Conservation (phyloP, 1,140 invertebrate genomes). For the Marisa cornuarietis region DNA sequence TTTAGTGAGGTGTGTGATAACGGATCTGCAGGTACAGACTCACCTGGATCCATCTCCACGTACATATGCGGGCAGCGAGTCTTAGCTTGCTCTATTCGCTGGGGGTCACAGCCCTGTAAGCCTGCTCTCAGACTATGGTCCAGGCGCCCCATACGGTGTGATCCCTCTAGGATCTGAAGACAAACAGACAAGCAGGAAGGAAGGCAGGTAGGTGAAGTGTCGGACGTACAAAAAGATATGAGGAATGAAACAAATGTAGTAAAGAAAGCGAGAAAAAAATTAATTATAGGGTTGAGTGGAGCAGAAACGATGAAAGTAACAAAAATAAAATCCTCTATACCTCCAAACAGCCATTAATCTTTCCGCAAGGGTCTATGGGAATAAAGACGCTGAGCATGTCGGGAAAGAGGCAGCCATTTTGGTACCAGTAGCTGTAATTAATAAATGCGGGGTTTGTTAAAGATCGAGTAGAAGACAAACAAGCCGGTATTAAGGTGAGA, state of each 20-base stretch:
- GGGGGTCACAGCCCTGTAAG: slow-evolving; percentile 50
- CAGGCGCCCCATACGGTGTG: slow-evolving; percentile 57
- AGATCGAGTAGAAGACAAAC: not conserved
- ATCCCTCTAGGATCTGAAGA: slow-evolving; percentile 49
- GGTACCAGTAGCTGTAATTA: slow-evolving; percentile 61
- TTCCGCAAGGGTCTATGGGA: slow-evolving; percentile 55
- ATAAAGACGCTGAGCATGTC: slow-evolving; percentile 61
- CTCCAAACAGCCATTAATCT: slow-evolving; percentile 61
- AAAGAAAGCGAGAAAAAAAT: not conserved
- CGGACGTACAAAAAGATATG: not conserved
- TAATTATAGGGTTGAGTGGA: not conserved
- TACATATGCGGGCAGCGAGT: slow-evolving; percentile 41
- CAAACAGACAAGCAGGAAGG: not conserved
- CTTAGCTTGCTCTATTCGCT: slow-evolving; percentile 47
- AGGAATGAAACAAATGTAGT: not conserved
- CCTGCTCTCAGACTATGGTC: slow-evolving; percentile 53
- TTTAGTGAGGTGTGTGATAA: too few species aligned
- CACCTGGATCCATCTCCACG: slow-evolving; percentile 58
- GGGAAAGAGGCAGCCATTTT: slow-evolving; percentile 61
- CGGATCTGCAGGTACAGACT: not conserved
- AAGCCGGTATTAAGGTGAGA: not conserved
- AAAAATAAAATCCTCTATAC: slow-evolving; percentile 28
- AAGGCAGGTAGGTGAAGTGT: not conserved
- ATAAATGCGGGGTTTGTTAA: not conserved
- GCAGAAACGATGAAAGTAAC: not conserved